Evolutionary conservation across 2,888 invertebrate genomes (phyloP).

Genomic region (Gari tellinella): DNA sequence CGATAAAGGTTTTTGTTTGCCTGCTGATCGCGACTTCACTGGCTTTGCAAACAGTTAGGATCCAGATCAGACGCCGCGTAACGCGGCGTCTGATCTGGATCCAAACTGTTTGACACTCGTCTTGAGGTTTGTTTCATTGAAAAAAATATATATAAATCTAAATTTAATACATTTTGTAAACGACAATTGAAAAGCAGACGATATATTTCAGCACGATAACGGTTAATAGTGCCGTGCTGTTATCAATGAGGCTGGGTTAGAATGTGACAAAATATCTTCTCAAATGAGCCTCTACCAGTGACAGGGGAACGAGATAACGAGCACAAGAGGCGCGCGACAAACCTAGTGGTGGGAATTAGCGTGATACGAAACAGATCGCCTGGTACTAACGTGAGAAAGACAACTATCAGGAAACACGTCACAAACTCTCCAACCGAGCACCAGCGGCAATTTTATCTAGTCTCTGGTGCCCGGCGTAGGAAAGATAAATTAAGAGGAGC

Average conservation of each 20-base stretch:
- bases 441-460: constrained; percentile 24
- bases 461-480: background rate
- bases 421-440: constrained; percentile 11
- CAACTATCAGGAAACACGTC: constrained; percentile 12
- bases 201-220: too few relatives aligned
- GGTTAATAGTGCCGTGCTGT: too few relatives aligned
- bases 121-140: too few relatives aligned
- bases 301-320: constrained; percentile 18
- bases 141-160: too few relatives aligned
- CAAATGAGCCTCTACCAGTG: constrained; percentile 5
- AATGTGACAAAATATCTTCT: constrained; percentile 9
- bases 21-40: too few relatives aligned
- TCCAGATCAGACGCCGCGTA: too few relatives aligned
- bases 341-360: constrained; percentile 18
- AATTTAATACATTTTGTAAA: too few relatives aligned
- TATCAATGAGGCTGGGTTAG: background rate
- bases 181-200: too few relatives aligned
- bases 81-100: too few relatives aligned
- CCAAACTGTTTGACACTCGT: too few relatives aligned
- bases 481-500: constrained; percentile 2
- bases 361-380: constrained; percentile 14
- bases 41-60: too few relatives aligned
- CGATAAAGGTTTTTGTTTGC: too few relatives aligned
- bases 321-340: background rate
- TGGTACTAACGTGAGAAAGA: constrained; percentile 15